Evolutionary conservation across 1,140 invertebrate species (phyloP), one percentile per base, ranked within the genome.

Genomic region (Ostrea denselamellosa): DNA sequence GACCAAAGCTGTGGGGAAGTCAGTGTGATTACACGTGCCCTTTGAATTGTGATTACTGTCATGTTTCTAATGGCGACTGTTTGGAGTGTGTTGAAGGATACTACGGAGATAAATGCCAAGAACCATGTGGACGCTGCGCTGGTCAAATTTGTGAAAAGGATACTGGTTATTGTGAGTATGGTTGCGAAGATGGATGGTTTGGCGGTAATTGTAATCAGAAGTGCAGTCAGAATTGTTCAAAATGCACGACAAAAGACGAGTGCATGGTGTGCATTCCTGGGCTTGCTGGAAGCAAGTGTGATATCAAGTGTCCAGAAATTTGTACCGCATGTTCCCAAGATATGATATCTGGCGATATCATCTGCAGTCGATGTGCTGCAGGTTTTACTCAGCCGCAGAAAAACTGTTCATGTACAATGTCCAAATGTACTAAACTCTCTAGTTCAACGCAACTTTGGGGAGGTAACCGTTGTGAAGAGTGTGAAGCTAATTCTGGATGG

Each of bases 141-240:
- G 34, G 82, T 68, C 25, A 10, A 83, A 17, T 14, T 12, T 87
- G 86, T 62, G 81, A 51, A 19, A 82, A 83, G 53, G 82, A 62
- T 52, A 83, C 86, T 19, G 86, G 86, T 2, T 52, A 83, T 51
- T 87, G 86, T 81, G 77, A 58, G 1, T 87, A 87, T 56, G 53
- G 82, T 25, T 87, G 86, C 53, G 51, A 87, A 25, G 86, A 87
- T 51, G 86, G 86, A 10, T 87, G 81, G 77, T 87, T 83, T 83
- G 86, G 86, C 0, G 54, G 53, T 8, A 83, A 44, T 62, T 87
- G 86, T 65, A 53, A 87, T n/a, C 28, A 83, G 12, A 25, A 62
- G 51, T 87, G 86, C 56, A 34, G 65, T n/a, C 71, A 58, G 51
- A 87, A 87, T n/a, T 87, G 86, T 87, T 53, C 86, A 12, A n/a